These are phyloP conservation scores for Nineta flava DNA, from an alignment of 2,888 invertebrate species.

Conservation along the genomic window DNA sequence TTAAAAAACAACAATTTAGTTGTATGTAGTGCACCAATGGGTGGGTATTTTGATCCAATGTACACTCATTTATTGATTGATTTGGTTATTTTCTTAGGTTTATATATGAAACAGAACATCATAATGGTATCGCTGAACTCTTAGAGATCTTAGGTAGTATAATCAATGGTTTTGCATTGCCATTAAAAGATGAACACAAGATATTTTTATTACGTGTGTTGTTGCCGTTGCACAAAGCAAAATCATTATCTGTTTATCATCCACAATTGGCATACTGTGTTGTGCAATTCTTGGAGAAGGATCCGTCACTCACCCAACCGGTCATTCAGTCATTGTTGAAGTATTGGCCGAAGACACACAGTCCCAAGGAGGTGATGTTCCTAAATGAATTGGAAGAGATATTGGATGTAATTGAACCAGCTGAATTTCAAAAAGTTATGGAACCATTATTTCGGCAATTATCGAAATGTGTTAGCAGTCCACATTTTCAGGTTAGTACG, in stretches of 20 bases:
- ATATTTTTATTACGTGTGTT: constrained; percentile 88
- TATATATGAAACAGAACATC: constrained; percentile 97
- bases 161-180: constrained; percentile 96
- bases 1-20: too few species aligned
- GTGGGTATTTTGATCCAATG: too few species aligned
- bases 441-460: constrained; percentile 96
- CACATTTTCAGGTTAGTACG: constrained; percentile 88
- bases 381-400: constrained; percentile 99
- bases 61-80: not conserved
- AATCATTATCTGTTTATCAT: constrained; percentile 91
- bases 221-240: constrained; percentile 91
- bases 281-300: constrained; percentile 97
- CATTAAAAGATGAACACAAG: constrained; percentile 96
- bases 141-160: constrained; percentile 96
- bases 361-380: constrained; percentile 98
- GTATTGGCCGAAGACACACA: constrained; percentile 98
- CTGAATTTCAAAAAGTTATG: constrained; percentile 97
- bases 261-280: constrained; percentile 97
- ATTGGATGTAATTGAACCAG: constrained; percentile 97
- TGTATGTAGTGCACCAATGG: too few species aligned
- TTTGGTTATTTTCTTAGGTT: constrained; percentile 43
- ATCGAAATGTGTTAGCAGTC: constrained; percentile 97
- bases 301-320: constrained; percentile 86
- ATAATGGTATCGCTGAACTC: constrained; percentile 93
- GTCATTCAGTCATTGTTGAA: constrained; percentile 88